Conservation (phyloP, 2,888 invertebrate species). For the Hypena proboscidalis region DNA sequence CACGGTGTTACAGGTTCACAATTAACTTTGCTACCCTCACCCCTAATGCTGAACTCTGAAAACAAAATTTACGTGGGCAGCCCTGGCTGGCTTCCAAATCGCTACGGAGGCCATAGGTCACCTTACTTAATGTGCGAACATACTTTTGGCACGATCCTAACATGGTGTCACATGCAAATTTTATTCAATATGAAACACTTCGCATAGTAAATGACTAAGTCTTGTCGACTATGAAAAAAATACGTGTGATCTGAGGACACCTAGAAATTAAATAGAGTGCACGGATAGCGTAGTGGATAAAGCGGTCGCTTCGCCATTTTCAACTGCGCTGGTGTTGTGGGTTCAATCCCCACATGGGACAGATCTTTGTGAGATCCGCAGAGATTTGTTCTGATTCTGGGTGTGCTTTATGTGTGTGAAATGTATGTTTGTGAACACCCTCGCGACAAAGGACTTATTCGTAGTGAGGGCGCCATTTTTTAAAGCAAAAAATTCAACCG, state of each 20-base stretch:
- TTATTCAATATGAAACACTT: conserved; percentile 56
- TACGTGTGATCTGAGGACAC: conserved; percentile 34
- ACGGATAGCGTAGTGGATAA: too few relatives aligned
- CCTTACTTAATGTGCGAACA: conserved; percentile 70
- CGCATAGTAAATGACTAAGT: conserved; percentile 45
- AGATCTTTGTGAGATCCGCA: too few relatives aligned
- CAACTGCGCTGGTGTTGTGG: too few relatives aligned
- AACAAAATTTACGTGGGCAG: conserved; percentile 65
- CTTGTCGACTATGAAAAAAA: conserved; percentile 40
- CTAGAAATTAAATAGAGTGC: too few relatives aligned
- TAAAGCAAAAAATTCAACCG: too few relatives aligned
- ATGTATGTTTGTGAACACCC: too few relatives aligned
- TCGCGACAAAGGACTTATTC: too few relatives aligned
- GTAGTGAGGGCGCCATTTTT: too few relatives aligned
- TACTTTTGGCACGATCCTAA: conserved; percentile 58
- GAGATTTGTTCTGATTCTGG: too few relatives aligned
- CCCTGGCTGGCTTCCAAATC: conserved; percentile 71
- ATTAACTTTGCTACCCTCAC: conserved; percentile 63
- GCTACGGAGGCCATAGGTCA: conserved; percentile 68
- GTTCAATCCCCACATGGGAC: too few relatives aligned
- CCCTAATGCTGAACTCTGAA: conserved; percentile 59
- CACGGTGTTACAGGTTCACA: conserved; percentile 48
- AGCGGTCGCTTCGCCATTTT: too few relatives aligned
- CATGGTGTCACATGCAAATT: conserved; percentile 51
- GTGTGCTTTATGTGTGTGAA: too few relatives aligned